Conservation (phyloP, 2,797 vertebrate genomes). For the Halcyon badia region DNA sequence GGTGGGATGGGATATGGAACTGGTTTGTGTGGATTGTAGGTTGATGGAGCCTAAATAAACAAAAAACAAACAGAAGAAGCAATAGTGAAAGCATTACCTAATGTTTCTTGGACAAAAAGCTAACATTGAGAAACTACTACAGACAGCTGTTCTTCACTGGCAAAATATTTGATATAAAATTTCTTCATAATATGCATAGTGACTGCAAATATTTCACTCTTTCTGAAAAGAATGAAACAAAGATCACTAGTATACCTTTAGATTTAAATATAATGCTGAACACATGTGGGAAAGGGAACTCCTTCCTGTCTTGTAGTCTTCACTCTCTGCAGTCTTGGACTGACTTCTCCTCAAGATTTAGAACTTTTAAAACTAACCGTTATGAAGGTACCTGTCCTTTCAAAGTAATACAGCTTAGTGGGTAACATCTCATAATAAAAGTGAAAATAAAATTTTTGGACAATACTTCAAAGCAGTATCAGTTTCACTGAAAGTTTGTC, state of each 20-base stretch:
- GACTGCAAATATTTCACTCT: background rate
- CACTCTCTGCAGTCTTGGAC: background rate
- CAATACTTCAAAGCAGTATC: background rate
- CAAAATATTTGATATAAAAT: background rate
- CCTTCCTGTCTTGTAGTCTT: background rate
- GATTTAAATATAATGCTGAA: background rate
- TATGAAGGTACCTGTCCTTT: background rate
- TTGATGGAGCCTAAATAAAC: constrained; percentile 89
- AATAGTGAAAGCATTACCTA: constrained; percentile 34
- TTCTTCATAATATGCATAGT: background rate
- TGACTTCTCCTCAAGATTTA: background rate
- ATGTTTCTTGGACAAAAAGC: background rate
- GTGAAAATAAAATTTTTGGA: background rate
- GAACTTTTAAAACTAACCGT: background rate
- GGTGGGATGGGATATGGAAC: constrained; percentile 98
- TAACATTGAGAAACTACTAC: background rate
- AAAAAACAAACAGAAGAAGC: constrained; percentile 28
- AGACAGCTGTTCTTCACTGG: background rate
- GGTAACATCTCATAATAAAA: background rate
- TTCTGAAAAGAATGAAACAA: background rate
- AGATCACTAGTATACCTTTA: background rate
- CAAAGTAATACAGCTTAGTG: background rate
- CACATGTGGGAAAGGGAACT: background rate
- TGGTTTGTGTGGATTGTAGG: constrained; percentile 96
- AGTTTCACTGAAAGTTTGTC: background rate